Base-by-base conservation (phyloP, 2,888 invertebrate genomes). In the Parthenolecanium corni region DNA sequence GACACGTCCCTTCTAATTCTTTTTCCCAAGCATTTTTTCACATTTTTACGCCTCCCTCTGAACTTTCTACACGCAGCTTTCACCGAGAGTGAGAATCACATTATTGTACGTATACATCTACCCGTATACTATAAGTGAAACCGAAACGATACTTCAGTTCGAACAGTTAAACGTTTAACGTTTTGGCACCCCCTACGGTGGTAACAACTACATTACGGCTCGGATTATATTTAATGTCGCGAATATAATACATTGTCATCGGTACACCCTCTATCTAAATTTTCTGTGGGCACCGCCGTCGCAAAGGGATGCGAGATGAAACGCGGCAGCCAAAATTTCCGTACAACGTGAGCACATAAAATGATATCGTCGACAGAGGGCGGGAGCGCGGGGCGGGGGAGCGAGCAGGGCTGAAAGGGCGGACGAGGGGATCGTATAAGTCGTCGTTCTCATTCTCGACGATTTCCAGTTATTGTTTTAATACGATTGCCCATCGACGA, bases 121-220 rank as follows among this genome's bases (percentile, higher is more conserved):
- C 47, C 11, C 47, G n/a, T 47, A 6, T 16, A 23, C 44, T 16
- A 57, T 44, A 57, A 24, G 44, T 56, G 57, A 57, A 57, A 57
- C 57, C 31, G 57, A 57, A 57, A 57, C 57, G 47, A 57, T 57
- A 57, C 57, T 57, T 44, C 44, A 57, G 44, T 44, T 56, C 56
- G 57, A 57, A 57, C 57, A 46, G 24, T 57, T 47, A 57, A 21
- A 57, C 57, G 57, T 47, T 57, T 47, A 57, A 21, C 56, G 56
- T n/a, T 57, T 31, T 57, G 46, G 46, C 46, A 46, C 47, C 38
- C 24, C 47, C 47, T 46, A 46, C 57, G 36, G 57, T 57, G 57
- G 57, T 47, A 57, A 57, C 57, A 57, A 57, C 57, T 57, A 57
- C 57, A 57, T 57, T 57, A 57, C 57, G 57, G 57, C 46, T 57